Percentiles rank a stretch among this genome's conserved stretches.
Conservation (phyloP, 2,113 vertebrate species). For the Etheostoma spectabile region DNA sequence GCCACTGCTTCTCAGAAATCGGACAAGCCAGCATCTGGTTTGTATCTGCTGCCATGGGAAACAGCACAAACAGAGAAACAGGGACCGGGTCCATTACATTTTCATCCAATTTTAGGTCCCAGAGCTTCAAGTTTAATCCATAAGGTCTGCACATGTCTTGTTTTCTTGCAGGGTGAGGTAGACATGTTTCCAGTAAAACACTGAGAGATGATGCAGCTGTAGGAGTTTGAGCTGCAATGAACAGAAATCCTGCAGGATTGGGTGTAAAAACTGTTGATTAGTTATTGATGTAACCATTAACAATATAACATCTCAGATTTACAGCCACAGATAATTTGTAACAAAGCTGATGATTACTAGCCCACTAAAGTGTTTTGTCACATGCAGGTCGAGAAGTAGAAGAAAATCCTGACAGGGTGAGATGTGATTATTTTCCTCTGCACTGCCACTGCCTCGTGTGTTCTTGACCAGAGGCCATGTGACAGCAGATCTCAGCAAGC, state of each 20-base stretch:
- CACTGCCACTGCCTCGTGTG: slow-evolving; percentile 48
- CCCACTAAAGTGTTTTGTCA: slow-evolving; percentile 6
- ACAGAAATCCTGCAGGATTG: slow-evolving; percentile 16
- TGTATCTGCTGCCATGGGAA: slow-evolving; percentile 67
- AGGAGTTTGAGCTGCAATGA: slow-evolving; percentile 15
- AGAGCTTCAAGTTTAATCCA: slow-evolving; percentile 31
- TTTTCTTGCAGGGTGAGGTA: slow-evolving; percentile 30
- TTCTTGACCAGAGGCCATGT: slow-evolving; percentile 61
- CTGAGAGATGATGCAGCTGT: slow-evolving; percentile 37
- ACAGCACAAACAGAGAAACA: slow-evolving; percentile 61
- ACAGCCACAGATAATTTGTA: background rate
- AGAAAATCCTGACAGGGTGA: slow-evolving; percentile 28
- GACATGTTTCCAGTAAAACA: slow-evolving; percentile 30
- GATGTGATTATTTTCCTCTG: slow-evolving; percentile 42
- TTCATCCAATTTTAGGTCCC: slow-evolving; percentile 46
- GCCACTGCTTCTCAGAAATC: slow-evolving; percentile 50
- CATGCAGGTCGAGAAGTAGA: slow-evolving; percentile 28
- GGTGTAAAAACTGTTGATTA: slow-evolving; percentile 9
- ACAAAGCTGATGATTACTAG: background rate
- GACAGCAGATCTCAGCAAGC: slow-evolving; percentile 49
- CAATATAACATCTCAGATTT: background rate
- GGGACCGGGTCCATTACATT: slow-evolving; percentile 30
- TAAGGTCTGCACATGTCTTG: slow-evolving; percentile 38
- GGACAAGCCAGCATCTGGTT: slow-evolving; percentile 65
- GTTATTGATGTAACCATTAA: background rate